phyloP scores from a whole-genome alignment of 2,888 invertebrate genomes.

The Cenopis cana region DNA sequence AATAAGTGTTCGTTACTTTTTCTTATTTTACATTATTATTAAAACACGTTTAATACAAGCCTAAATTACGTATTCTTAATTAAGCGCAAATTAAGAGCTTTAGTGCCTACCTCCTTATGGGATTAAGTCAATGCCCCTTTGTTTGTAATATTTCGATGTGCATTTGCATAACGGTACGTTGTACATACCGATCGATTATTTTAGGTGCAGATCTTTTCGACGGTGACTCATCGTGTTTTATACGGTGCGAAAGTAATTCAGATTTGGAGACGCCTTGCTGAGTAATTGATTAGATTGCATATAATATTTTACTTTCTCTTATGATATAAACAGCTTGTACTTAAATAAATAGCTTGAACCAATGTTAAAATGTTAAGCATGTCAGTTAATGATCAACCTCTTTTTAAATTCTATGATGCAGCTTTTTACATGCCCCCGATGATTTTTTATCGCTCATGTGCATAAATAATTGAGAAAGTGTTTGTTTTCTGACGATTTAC shows the following conservation, averaged over 20 bases:
- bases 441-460: background rate
- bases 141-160: constrained; percentile 23
- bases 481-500: background rate
- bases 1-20: too few relatives aligned
- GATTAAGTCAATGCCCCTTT: constrained; percentile 34
- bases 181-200: constrained; percentile 21
- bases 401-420: background rate
- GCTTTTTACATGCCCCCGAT: background rate
- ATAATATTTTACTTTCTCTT: constrained; percentile 32
- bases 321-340: constrained; percentile 9
- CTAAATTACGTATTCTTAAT: background rate
- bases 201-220: constrained; percentile 14
- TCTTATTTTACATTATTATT: background rate
- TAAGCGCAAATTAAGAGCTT: constrained; percentile 14
- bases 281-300: constrained; percentile 25
- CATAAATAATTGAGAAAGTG: background rate
- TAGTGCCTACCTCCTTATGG: constrained; percentile 9
- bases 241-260: constrained; percentile 29
- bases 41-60: background rate
- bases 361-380: constrained; percentile 5
- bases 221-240: constrained; percentile 29
- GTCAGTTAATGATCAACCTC: constrained; percentile 22
- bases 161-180: constrained; percentile 34
- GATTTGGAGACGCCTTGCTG: constrained; percentile 33
- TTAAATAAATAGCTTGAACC: constrained; percentile 10